Conservation (phyloP, 1,140 invertebrate species). For the Procambarus clarkii region DNA sequence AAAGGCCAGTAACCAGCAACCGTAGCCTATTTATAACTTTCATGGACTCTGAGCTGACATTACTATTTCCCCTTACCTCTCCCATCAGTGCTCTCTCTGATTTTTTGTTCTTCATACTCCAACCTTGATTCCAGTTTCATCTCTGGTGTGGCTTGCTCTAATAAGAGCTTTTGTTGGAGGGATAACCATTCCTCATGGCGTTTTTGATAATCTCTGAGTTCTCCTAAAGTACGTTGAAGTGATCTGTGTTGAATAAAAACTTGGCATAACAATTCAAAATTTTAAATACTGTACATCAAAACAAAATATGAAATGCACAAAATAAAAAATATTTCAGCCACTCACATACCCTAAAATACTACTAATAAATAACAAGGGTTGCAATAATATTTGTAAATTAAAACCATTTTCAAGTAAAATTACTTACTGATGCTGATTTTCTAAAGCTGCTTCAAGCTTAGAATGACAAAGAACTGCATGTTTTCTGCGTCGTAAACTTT, state of each 20-base stretch:
- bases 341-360: no score
- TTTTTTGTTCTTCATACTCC: conserved; percentile 77
- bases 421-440: conserved; percentile 82
- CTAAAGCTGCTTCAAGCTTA: conserved; percentile 82
- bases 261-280: neutral
- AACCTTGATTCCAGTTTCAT: conserved; percentile 76
- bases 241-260: conserved; percentile 76
- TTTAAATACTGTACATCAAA: no score
- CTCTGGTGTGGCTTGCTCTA: conserved; percentile 79
- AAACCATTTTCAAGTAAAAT: neutral
- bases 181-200: conserved; percentile 82
- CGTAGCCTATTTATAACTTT: neutral
- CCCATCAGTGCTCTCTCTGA: conserved; percentile 74
- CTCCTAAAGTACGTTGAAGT: conserved; percentile 81
- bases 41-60: neutral
- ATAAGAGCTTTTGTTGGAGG: conserved; percentile 81
- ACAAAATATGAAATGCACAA: no score
- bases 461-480: conserved; percentile 84
- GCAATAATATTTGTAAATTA: no score
- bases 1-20: no score
- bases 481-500: conserved; percentile 80
- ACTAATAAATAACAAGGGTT: no score
- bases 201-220: conserved; percentile 82
- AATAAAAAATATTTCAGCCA: no score
- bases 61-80: conserved; percentile 67